These are phyloP conservation scores for Paratrypauchen microcephalus DNA, from an alignment of 2,797 vertebrate species.

Conservation along the genomic window DNA sequence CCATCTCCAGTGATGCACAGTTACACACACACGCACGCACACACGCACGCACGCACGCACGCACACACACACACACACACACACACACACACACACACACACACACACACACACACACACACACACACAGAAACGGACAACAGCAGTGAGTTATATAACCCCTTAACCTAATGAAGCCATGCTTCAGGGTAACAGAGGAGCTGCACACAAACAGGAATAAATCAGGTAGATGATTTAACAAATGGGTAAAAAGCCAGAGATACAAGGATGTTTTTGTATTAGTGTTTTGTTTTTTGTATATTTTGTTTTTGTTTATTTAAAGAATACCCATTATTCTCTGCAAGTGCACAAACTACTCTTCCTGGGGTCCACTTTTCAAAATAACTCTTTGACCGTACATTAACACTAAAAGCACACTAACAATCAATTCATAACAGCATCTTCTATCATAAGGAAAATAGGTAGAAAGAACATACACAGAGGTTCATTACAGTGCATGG, in stretches of 20 bases:
- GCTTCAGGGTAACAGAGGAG: conserved; percentile 16
- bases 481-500: no score
- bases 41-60: conserved; percentile 9
- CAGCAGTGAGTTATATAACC: conserved; percentile 51
- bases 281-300: not conserved
- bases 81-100: conserved; percentile 5
- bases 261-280: not conserved
- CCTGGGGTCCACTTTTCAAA: no score
- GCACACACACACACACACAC: conserved; percentile 15
- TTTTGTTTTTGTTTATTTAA: no score
- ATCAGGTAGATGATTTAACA: conserved; percentile 24
- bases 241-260: not conserved
- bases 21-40: conserved; percentile 3
- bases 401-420: no score
- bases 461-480: no score
- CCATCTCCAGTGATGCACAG: conserved; percentile 21
- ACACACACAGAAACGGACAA: conserved; percentile 13
- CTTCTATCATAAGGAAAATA: no score
- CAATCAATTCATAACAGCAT: no score
- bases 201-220: conserved; percentile 25
- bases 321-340: no score
- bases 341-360: no score
- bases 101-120: conserved; percentile 4
- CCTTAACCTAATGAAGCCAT: conserved; percentile 48
- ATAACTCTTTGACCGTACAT: no score